Evolutionary conservation across 2,888 invertebrate genomes (phyloP).

Genomic region (Agrypnus murinus): DNA sequence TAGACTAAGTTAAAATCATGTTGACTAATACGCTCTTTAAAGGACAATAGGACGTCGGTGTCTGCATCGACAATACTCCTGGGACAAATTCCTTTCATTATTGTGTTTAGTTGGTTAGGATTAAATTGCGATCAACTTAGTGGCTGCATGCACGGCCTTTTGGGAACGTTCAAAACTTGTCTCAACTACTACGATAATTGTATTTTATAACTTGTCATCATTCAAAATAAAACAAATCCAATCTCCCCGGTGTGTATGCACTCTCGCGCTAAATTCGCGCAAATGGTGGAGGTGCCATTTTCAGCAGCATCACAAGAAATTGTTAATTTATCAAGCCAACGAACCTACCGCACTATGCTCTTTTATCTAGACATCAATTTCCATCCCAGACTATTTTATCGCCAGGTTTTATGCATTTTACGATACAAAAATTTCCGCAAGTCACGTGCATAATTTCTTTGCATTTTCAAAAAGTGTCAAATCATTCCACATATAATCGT

Average conservation of each 20-base stretch:
- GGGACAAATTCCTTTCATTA: constrained; percentile 46
- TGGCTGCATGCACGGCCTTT: constrained; percentile 25
- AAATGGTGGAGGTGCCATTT: no score
- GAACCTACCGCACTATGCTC: no score
- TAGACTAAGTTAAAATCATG: constrained; percentile 21
- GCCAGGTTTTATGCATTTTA: no score
- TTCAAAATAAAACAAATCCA: neutral
- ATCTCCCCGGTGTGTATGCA: no score
- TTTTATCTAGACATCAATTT: no score
- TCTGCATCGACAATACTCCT: constrained; percentile 42
- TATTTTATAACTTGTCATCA: neutral
- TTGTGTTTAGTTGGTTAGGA: constrained; percentile 45
- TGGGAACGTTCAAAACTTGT: constrained; percentile 39
- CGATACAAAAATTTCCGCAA: no score
- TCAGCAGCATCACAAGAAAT: no score
- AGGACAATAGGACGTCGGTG: constrained; percentile 39
- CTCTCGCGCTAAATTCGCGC: no score
- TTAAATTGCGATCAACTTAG: constrained; percentile 45
- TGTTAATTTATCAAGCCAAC: no score
- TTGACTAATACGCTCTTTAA: constrained; percentile 44
- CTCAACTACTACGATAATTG: constrained; percentile 29
- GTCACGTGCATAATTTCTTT: neutral
- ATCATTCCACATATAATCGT: constrained; percentile 26
- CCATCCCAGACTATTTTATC: no score
- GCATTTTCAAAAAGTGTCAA: constrained; percentile 7